phyloP scores from a whole-genome alignment of 2,113 vertebrate genomes.

The Pituophis catenifer region DNA sequence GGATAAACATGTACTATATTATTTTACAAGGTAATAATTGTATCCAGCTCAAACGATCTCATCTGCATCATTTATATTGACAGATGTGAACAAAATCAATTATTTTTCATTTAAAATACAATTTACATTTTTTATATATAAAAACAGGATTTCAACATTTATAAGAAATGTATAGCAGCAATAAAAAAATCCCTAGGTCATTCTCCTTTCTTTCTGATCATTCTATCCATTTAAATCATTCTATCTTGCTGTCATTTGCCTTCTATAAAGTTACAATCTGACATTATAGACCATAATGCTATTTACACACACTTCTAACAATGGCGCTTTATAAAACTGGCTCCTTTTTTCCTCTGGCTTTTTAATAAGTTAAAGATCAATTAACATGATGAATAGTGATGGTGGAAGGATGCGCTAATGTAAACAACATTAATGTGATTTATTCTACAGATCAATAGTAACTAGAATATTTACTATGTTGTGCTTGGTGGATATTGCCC shows the following conservation, averaged over 20 bases:
- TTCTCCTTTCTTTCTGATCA: background rate
- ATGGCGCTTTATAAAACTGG: background rate
- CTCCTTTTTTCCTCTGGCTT: slow-evolving; percentile 11
- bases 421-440: slow-evolving; percentile 10
- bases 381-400: background rate
- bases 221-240: background rate
- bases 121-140: background rate
- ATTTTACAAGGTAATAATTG: background rate
- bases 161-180: background rate
- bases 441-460: slow-evolving; percentile 32
- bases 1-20: background rate
- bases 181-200: background rate
- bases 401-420: background rate
- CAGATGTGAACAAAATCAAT: too few relatives aligned
- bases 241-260: background rate
- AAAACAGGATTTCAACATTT: background rate
- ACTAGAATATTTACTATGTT: slow-evolving; percentile 2
- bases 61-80: background rate
- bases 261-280: background rate
- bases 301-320: background rate
- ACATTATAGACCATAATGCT: background rate
- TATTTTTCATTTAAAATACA: background rate
- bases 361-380: slow-evolving; percentile 28
- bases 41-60: background rate
- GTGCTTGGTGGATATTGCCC: background rate